Percentiles rank a stretch among this genome's conserved stretches.
Conservation (phyloP, 2,888 invertebrate genomes). For the Heliconius sara region DNA sequence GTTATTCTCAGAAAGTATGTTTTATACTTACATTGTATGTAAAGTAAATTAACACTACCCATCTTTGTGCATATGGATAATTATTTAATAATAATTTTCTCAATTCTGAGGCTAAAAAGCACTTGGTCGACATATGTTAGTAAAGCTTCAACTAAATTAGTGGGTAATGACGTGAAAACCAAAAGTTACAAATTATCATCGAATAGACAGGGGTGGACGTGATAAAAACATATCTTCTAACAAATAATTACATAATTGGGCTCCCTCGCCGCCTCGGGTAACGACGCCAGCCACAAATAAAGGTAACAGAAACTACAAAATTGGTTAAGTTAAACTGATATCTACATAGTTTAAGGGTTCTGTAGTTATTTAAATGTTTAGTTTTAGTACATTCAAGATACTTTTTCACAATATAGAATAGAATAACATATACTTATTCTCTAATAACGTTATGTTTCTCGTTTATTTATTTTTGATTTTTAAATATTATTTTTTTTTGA, state of each 20-base stretch:
- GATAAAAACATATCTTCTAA: conserved; percentile 84
- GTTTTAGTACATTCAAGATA: neutral
- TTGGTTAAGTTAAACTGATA: conserved; percentile 50
- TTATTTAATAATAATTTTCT: neutral
- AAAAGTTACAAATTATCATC: conserved; percentile 79
- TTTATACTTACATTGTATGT: neutral
- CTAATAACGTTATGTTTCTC: too few relatives aligned
- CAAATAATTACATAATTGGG: conserved; percentile 84
- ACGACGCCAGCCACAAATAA: conserved; percentile 80
- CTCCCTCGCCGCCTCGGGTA: conserved; percentile 74
- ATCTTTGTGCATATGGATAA: neutral
- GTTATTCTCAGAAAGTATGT: neutral
- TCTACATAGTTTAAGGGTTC: conserved; percentile 50
- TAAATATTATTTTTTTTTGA: neutral
- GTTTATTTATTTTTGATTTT: too few relatives aligned
- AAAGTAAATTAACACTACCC: neutral
- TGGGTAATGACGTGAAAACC: conserved; percentile 64
- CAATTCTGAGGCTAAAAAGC: neutral
- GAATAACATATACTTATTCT: too few relatives aligned
- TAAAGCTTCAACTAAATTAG: conserved; percentile 39
- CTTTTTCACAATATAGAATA: too few relatives aligned
- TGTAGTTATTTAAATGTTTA: neutral
- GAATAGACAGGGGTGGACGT: conserved; percentile 83
- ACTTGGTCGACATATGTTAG: conserved; percentile 41
- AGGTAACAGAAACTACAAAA: conserved; percentile 73